A percentile compares a stretch with the other conserved stretches of the same genome.
Evolutionary conservation across 2,113 vertebrate genomes (phyloP).

Genomic region (Psilopogon haemacephalus): DNA sequence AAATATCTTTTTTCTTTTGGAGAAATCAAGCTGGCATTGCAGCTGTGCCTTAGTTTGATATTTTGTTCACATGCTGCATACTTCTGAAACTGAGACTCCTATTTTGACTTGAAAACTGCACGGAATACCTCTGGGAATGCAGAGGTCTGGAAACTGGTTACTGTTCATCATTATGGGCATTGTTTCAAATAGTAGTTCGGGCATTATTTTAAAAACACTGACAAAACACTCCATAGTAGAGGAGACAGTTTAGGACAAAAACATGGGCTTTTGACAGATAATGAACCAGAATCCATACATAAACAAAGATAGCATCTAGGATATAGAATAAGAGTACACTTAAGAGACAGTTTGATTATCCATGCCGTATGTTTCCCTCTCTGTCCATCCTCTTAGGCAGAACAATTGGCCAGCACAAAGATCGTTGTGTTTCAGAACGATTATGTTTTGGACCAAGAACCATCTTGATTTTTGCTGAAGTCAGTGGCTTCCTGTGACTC

Average conservation of each 20-base stretch:
- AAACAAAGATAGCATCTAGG: not conserved
- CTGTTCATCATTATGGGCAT: not conserved
- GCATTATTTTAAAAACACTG: not conserved
- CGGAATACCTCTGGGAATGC: not conserved
- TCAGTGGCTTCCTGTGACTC: not conserved
- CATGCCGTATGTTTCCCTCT: not conserved
- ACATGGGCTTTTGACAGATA: not conserved
- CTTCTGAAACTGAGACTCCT: not conserved
- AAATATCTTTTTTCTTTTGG: not conserved
- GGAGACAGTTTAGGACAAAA: not conserved
- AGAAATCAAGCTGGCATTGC: not conserved
- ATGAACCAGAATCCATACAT: not conserved
- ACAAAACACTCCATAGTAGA: not conserved
- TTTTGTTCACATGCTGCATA: not conserved
- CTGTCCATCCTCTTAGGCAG: not conserved
- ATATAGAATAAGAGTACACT: not conserved
- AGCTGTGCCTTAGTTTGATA: not conserved
- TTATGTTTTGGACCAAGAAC: not conserved
- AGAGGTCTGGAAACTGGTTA: not conserved
- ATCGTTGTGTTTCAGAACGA: not conserved
- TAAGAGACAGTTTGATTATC: not conserved
- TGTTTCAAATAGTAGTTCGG: not conserved
- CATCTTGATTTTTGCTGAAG: not conserved
- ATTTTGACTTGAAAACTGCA: not conserved
- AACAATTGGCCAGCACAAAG: not conserved